phyloP scores from a whole-genome alignment of 2,888 invertebrate genomes.

The Anthoptus insignis region DNA sequence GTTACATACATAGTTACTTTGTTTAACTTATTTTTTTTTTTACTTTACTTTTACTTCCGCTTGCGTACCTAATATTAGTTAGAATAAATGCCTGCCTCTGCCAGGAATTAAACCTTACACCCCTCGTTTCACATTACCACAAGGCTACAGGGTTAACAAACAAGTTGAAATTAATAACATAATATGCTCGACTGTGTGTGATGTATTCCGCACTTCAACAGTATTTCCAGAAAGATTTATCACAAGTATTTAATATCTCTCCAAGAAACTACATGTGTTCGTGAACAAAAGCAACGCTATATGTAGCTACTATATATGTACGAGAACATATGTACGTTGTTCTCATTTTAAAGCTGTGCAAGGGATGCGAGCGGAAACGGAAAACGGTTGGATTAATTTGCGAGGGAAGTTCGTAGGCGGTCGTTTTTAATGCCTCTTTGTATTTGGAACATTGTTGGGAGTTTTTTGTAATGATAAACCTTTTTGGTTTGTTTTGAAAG shows the following conservation, averaged over 20 bases:
- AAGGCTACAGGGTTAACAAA: no score
- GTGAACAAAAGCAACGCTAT: conserved; percentile 18
- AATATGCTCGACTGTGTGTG: no score
- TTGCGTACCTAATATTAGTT: no score
- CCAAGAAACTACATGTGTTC: conserved; percentile 6
- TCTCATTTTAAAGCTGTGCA: conserved; percentile 33
- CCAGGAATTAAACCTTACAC: no score
- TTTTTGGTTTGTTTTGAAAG: neutral
- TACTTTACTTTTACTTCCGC: no score
- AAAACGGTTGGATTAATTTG: conserved; percentile 43
- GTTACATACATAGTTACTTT: no score
- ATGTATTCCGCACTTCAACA: conserved; percentile 8
- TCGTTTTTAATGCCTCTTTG: conserved; percentile 18
- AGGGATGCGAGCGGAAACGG: conserved; percentile 33
- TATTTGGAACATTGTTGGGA: neutral
- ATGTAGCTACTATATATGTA: no score
- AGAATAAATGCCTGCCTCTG: no score
- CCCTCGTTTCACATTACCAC: no score
- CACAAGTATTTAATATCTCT: conserved; percentile 17
- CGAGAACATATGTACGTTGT: conserved; percentile 3
- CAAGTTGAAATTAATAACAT: no score
- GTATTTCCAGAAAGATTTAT: conserved; percentile 3
- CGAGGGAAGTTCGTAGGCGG: conserved; percentile 39
- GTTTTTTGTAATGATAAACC: neutral
- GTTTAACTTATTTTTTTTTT: no score